Conservation (phyloP, 2,113 vertebrate species). For the Hipposideros armiger region DNA sequence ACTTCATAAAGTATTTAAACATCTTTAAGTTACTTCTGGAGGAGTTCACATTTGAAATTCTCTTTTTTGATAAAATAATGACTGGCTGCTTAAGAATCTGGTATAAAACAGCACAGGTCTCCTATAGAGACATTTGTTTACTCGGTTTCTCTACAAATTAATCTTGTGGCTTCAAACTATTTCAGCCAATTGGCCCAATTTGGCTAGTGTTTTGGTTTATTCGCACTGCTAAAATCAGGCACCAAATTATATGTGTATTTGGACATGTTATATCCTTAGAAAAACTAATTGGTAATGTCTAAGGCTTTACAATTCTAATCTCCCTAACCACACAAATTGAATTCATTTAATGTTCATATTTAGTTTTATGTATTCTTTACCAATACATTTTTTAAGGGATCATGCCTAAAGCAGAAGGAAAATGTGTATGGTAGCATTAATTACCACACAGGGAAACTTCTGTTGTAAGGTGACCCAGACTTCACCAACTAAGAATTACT, state of each 20-base stretch:
- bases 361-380: neutral
- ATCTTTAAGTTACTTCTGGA: conserved; percentile 66
- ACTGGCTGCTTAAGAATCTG: conserved; percentile 32
- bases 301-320: conserved; percentile 12
- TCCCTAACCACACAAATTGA: neutral
- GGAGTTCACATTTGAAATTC: conserved; percentile 41
- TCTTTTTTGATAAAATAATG: conserved; percentile 40
- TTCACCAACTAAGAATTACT: neutral
- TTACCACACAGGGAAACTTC: neutral
- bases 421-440: neutral
- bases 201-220: conserved; percentile 49
- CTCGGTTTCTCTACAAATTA: neutral
- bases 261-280: neutral
- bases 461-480: neutral
- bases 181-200: neutral
- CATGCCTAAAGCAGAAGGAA: neutral
- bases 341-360: conserved; percentile 25
- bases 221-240: conserved; percentile 38
- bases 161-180: conserved; percentile 35
- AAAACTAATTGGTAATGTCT: neutral
- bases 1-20: conserved; percentile 73
- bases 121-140: neutral
- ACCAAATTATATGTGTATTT: conserved; percentile 16
- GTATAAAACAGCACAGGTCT: conserved; percentile 13
- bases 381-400: neutral